A percentile compares a stretch with the other conserved stretches of the same genome.
These are phyloP conservation scores for Oreochromis spilurus DNA, from an alignment of 2,113 vertebrate species.

Conservation along the genomic window DNA sequence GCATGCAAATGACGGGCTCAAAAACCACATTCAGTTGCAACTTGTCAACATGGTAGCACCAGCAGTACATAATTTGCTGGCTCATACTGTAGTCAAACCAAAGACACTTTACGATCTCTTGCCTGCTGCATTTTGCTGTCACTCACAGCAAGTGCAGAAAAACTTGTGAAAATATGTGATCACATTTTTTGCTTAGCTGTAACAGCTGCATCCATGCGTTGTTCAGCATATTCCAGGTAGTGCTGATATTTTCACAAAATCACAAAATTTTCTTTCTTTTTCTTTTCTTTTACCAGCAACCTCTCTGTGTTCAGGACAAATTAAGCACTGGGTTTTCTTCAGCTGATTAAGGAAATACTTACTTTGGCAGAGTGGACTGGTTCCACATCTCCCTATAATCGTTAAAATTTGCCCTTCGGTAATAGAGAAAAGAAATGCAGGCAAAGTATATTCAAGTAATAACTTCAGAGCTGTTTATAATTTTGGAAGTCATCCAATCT, in stretches of 20 bases:
- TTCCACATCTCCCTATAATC: background rate
- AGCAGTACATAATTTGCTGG: background rate
- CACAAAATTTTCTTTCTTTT: fast-evolving
- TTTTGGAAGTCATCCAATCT: background rate
- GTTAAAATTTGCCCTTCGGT: background rate
- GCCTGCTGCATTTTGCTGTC: background rate
- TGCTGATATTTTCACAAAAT: background rate
- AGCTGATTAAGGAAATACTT: background rate
- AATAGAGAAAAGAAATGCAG: background rate
- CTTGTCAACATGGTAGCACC: background rate
- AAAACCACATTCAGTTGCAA: background rate
- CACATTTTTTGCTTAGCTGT: background rate
- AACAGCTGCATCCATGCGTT: background rate
- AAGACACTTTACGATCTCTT: background rate
- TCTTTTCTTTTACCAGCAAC: background rate
- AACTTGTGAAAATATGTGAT: background rate
- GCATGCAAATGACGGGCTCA: fast-evolving
- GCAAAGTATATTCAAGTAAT: background rate
- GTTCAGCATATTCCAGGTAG: background rate
- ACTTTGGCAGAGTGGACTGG: background rate
- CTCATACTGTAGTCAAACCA: background rate
- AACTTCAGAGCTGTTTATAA: background rate
- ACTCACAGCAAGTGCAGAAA: background rate
- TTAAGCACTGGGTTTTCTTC: background rate
- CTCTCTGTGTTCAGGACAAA: background rate